phyloP scores from a whole-genome alignment of 2,888 invertebrate genomes.

The Drosophila algonquin region DNA sequence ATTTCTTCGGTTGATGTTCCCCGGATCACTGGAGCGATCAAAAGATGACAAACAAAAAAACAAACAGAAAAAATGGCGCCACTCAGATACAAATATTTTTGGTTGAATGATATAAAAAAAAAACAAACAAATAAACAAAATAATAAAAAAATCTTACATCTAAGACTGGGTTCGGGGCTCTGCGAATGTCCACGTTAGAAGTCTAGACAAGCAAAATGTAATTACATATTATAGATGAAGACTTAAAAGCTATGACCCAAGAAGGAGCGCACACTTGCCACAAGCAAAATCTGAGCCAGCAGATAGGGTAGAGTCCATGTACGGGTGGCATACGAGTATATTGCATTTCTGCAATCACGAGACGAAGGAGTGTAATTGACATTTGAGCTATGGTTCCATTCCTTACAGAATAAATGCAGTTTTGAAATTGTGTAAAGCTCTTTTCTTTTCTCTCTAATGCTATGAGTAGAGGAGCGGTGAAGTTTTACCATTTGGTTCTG shows the following conservation, averaged over 20 bases:
- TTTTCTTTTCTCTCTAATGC: too few species aligned
- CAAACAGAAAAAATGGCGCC: not conserved
- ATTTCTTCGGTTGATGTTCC: slow-evolving; percentile 30
- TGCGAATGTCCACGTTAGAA: slow-evolving; percentile 33
- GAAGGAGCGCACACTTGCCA: slow-evolving; percentile 37
- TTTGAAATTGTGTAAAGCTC: slow-evolving; percentile 11
- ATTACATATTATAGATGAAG: slow-evolving; percentile 29
- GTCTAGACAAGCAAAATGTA: slow-evolving; percentile 43
- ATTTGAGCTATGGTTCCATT: slow-evolving; percentile 19
- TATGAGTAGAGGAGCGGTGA: not conserved
- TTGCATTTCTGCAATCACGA: slow-evolving; percentile 23
- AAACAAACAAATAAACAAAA: slow-evolving; percentile 15
- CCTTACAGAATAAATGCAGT: slow-evolving; percentile 39
- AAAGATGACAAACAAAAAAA: slow-evolving; percentile 10
- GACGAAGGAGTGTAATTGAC: slow-evolving; percentile 20
- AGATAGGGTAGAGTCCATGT: not conserved
- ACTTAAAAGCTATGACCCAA: slow-evolving; percentile 52
- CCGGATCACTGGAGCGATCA: not conserved
- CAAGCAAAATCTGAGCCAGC: slow-evolving; percentile 29
- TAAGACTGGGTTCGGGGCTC: slow-evolving; percentile 28
- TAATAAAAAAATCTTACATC: slow-evolving; percentile 19
- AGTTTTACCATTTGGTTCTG: not conserved
- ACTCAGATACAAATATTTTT: slow-evolving; percentile 1
- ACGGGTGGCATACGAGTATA: not conserved
- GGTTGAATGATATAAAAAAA: slow-evolving; percentile 2